Conservation (phyloP, 2,113 vertebrate species). For the Gnathonemus echidnorhynchus region DNA sequence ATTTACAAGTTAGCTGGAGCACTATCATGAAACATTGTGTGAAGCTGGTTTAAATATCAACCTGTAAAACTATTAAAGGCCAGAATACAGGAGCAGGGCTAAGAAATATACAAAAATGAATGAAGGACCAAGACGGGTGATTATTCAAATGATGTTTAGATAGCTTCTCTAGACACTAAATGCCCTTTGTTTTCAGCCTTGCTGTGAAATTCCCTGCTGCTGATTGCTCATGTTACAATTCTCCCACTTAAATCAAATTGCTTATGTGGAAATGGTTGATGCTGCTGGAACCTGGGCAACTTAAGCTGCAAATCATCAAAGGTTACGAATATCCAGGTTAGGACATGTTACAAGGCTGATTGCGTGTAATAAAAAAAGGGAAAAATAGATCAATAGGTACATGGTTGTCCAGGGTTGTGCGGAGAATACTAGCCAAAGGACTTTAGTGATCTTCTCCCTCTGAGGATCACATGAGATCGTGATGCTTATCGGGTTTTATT, state of each 20-base stretch:
- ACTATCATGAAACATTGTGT: neutral
- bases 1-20: neutral
- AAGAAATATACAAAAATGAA: neutral
- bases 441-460: slow-evolving; percentile 8
- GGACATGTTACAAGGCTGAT: neutral
- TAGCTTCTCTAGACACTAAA: neutral
- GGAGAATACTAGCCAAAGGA: neutral
- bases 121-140: neutral
- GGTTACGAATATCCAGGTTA: neutral
- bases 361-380: neutral
- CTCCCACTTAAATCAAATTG: neutral
- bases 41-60: neutral
- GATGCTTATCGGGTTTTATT: slow-evolving; percentile 16
- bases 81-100: neutral
- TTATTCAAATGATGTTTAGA: neutral
- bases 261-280: neutral
- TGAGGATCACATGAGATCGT: neutral
- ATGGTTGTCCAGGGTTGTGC: neutral
- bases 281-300: neutral
- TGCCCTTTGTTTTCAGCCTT: neutral
- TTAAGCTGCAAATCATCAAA: neutral
- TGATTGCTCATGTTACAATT: neutral
- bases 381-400: neutral
- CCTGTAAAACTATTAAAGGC: neutral
- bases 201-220: neutral